Evolutionary conservation across 2,797 vertebrate species (phyloP).

Genomic region (Smutsia temminckii): DNA sequence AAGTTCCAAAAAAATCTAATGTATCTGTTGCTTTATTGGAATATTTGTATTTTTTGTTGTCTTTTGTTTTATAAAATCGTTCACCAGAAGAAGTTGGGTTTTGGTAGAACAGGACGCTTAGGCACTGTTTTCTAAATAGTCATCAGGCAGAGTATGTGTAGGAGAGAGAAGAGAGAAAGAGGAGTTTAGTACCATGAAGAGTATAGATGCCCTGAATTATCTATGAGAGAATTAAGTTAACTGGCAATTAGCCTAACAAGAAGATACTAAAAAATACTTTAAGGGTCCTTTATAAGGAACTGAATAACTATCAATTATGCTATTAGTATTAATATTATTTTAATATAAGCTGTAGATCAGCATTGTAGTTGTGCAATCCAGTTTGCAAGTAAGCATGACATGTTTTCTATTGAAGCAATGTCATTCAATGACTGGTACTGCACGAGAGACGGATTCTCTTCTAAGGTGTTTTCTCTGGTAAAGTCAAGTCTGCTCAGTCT

Average conservation of each 20-base stretch:
- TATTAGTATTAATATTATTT: background rate
- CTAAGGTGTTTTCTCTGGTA: background rate
- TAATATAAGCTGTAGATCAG: background rate
- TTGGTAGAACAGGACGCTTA: background rate
- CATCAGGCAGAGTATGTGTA: background rate
- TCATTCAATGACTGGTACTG: background rate
- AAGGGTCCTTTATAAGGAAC: background rate
- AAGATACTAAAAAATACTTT: background rate
- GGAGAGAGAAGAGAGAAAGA: background rate
- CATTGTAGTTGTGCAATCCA: background rate
- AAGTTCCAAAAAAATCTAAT: background rate
- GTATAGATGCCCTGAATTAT: background rate
- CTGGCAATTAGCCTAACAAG: background rate
- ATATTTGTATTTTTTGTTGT: background rate
- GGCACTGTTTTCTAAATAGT: background rate
- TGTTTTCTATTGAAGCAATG: background rate
- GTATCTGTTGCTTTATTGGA: background rate
- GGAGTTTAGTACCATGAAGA: background rate
- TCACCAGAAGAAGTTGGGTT: background rate
- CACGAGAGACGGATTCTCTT: background rate
- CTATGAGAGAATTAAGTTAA: background rate
- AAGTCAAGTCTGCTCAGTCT: background rate
- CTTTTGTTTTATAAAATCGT: background rate
- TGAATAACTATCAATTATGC: background rate
- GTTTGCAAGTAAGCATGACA: background rate